Base-by-base conservation (phyloP, 2,113 vertebrate species). In the Laterallus jamaicensis region DNA sequence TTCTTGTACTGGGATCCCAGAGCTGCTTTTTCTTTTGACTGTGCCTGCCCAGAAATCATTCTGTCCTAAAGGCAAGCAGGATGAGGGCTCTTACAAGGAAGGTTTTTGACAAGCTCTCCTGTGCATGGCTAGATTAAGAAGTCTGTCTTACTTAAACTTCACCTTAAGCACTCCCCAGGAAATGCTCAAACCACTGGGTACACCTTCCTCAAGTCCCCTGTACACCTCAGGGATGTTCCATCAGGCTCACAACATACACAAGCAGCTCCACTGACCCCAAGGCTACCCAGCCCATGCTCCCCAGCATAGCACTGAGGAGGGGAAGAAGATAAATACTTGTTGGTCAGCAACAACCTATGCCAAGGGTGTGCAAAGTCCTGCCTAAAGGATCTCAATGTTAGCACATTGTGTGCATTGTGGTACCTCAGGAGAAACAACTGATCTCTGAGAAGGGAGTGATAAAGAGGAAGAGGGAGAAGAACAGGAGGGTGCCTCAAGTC, bases 141-240 rank as follows among this genome's bases (percentile, higher is more conserved):
- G 24, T 18, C n/a, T 70, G 11, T 49, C 11, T 42, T 31, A 71
- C 11, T 42, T 31, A 71, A 70, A 50, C 16, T 28, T 18, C 1
- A 1, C 14, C 20, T 31, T 56, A 56, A 83, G 20, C 24, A 25
- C 55, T 40, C 21, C 15, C 25, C 31, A 24, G 6, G 40, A 40
- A 62, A 77, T 6, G 19, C 31, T 63, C 6, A 56, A 26, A 63
- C 25, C 40, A 26, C 25, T 7, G 24, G 28, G 26, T 21, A 55
- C 22, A 59, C 32, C 14, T 16, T 60, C 37, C 52, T 15, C 0
- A 10, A n/a, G 17, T 55, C 47, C 28, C n/a, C 20, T 0, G 0
- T 12, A 29, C 2, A 4, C 21, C 32, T 55, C n/a, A 47, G 31
- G 39, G 47, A 31, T 14, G 17, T 12, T 49, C 49, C 71, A 8